Conservation (phyloP, 2,888 invertebrate genomes). For the Oegoconia quadripuncta region DNA sequence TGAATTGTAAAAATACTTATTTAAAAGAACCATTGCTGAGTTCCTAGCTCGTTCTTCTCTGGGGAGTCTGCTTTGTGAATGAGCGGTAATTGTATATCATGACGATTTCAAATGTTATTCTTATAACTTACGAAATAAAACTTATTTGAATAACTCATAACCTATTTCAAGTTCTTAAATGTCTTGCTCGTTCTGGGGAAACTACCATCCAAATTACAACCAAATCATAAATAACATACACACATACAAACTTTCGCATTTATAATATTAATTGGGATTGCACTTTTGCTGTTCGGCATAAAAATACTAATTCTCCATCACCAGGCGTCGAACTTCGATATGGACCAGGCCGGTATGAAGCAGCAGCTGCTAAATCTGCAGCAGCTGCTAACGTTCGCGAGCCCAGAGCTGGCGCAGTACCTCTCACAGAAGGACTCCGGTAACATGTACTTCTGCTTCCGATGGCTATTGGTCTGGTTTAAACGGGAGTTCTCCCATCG, state of each 20-base stretch:
- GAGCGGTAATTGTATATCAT: no score
- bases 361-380: conserved; percentile 92
- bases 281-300: not conserved
- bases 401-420: conserved; percentile 92
- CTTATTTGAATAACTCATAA: no score
- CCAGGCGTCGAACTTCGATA: conserved; percentile 94
- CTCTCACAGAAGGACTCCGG: conserved; percentile 91
- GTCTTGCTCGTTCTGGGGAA: no score
- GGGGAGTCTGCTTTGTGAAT: no score
- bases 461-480: conserved; percentile 97
- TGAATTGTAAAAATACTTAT: no score
- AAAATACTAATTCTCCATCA: conserved; percentile 1
- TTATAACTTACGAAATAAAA: no score
- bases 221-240: not conserved
- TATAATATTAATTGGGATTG: not conserved
- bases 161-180: no score
- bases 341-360: conserved; percentile 98
- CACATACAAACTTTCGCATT: not conserved
- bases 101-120: no score
- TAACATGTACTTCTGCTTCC: conserved; percentile 99
- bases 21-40: no score
- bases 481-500: conserved; percentile 94
- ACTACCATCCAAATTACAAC: no score
- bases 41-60: no score
- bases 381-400: conserved; percentile 87